These are phyloP conservation scores for Trichonephila clavata DNA, from an alignment of 1,140 invertebrate genomes.

Conservation along the genomic window DNA sequence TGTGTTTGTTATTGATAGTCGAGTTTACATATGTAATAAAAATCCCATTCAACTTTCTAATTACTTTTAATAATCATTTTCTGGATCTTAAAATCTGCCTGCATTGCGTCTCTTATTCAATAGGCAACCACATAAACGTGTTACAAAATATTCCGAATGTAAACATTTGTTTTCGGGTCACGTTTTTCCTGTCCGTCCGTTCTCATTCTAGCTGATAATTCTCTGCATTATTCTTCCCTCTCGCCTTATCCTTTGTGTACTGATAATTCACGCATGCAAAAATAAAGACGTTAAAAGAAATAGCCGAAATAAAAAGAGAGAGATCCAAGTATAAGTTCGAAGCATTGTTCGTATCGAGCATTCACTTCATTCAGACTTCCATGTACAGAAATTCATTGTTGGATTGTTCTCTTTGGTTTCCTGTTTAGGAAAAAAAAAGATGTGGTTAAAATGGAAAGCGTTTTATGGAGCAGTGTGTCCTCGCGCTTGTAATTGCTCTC, in stretches of 20 bases:
- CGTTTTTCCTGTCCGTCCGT: slow-evolving; percentile 36
- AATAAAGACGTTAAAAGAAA: background rate
- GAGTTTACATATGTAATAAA: no score
- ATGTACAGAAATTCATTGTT: slow-evolving; percentile 14
- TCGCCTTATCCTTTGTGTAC: background rate
- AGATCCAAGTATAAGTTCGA: background rate
- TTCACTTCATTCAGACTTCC: slow-evolving; percentile 12
- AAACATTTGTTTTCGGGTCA: slow-evolving; percentile 46
- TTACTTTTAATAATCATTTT: no score
- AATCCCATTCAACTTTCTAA: no score
- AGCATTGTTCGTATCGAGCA: slow-evolving; percentile 24
- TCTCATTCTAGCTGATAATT: slow-evolving; percentile 33
- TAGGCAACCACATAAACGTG: background rate
- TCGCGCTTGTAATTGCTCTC: slow-evolving; percentile 30
- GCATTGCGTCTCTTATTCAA: no score
- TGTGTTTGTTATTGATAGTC: no score
- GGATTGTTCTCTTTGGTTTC: slow-evolving; percentile 44
- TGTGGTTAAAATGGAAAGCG: background rate
- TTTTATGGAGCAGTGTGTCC: slow-evolving; percentile 6
- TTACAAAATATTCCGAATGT: slow-evolving; percentile 39
- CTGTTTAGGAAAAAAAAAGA: background rate
- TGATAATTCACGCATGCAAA: slow-evolving; percentile 25
- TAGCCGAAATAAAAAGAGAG: background rate
- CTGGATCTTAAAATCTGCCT: no score
- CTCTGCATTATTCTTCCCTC: background rate